phyloP scores from a whole-genome alignment of 2,888 invertebrate genomes.

The Patella depressa region DNA sequence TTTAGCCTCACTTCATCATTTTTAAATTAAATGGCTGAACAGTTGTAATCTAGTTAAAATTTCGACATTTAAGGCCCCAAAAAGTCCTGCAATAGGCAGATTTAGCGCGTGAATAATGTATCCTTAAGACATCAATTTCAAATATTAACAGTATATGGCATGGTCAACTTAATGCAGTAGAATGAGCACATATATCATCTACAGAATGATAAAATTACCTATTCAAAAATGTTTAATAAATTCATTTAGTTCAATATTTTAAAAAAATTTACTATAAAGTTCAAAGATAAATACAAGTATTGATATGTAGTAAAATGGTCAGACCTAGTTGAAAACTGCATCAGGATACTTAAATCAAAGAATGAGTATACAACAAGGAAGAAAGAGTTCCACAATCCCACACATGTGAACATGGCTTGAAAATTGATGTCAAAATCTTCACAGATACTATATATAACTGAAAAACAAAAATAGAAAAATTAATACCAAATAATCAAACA shows the following conservation, averaged over 20 bases:
- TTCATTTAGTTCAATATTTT: not conserved
- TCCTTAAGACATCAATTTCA: no score
- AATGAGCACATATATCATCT: no score
- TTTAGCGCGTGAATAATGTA: no score
- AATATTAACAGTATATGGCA: no score
- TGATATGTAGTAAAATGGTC: slow-evolving; percentile 1
- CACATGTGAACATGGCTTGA: slow-evolving; percentile 75
- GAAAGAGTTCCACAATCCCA: slow-evolving; percentile 76
- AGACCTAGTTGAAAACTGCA: slow-evolving; percentile 76
- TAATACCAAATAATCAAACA: no score
- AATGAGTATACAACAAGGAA: slow-evolving; percentile 75
- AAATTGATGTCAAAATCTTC: slow-evolving; percentile 75
- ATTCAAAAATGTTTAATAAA: not conserved
- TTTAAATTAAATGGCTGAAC: no score
- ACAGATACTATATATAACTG: slow-evolving; percentile 76
- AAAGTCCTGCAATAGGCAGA: no score
- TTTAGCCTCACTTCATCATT: no score
- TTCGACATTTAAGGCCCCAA: no score
- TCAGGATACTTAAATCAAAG: slow-evolving; percentile 75
- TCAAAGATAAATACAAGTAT: not conserved
- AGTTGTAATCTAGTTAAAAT: no score
- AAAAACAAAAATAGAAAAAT: slow-evolving; percentile 37
- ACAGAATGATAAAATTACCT: no score
- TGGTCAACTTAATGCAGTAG: no score
- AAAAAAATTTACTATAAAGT: not conserved